Conservation (phyloP, 2,113 vertebrate genomes). For the Oryctolagus cuniculus region mOryCun1.1 NC_091432.1:129146001-129146500, state of each 20-base stretch:
- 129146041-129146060: not conserved
- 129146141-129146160: not conserved
- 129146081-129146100: not conserved
- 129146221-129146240: not conserved
- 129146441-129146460: not conserved
- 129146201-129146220: not conserved
- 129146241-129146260: not conserved
- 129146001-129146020: slow-evolving; percentile 11
- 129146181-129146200: not conserved
- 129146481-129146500: too few relatives aligned
- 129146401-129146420: not conserved
- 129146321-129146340: not conserved
- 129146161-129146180: not conserved
- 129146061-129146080: not conserved
- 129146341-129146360: not conserved
- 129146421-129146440: not conserved
- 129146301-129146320: not conserved
- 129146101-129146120: not conserved
- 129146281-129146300: not conserved
- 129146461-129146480: not conserved
- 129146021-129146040: slow-evolving; percentile 27
- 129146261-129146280: not conserved
- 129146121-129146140: not conserved
- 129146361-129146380: not conserved
- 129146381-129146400: not conserved